Conservation (phyloP, 2,888 invertebrate genomes). For the Folsomia candida region DNA sequence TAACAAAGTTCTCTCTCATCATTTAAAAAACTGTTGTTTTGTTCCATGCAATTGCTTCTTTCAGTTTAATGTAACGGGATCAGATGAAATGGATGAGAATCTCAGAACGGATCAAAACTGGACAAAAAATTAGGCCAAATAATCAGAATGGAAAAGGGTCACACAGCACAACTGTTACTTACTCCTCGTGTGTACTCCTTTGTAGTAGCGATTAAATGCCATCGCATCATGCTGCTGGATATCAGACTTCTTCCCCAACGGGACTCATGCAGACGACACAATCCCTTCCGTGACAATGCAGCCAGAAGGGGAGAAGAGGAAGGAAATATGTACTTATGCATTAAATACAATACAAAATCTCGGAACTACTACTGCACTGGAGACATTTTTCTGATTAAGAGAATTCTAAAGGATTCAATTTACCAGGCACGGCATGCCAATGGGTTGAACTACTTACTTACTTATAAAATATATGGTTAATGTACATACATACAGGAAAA, state of each 20-base stretch:
- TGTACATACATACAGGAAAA: too few species aligned
- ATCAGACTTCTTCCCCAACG: too few species aligned
- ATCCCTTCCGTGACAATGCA: conserved; percentile 13
- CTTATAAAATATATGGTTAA: too few species aligned
- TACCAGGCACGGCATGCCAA: conserved; percentile 3
- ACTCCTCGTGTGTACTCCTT: not conserved
- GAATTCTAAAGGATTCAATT: conserved; percentile 4
- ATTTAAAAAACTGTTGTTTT: not conserved
- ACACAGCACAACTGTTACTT: conserved; percentile 6
- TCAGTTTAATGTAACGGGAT: conserved; percentile 20
- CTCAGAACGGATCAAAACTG: not conserved
- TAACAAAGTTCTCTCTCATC: too few species aligned
- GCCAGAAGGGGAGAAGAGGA: not conserved
- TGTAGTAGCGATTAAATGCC: conserved; percentile 3
- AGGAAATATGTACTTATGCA: not conserved
- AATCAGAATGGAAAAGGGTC: conserved; percentile 19
- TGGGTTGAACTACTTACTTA: conserved; percentile 5
- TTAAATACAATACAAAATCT: not conserved
- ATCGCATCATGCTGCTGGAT: not conserved
- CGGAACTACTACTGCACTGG: too few species aligned
- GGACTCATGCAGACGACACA: not conserved
- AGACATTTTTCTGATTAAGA: conserved; percentile 4
- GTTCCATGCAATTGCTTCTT: conserved; percentile 1
- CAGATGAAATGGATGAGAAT: conserved; percentile 6
- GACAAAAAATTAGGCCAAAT: not conserved